Percentiles rank a stretch among this genome's conserved stretches.
These are phyloP conservation scores for Aphodius granarius DNA, from an alignment of 2,888 invertebrate species.

Conservation along the genomic window DNA sequence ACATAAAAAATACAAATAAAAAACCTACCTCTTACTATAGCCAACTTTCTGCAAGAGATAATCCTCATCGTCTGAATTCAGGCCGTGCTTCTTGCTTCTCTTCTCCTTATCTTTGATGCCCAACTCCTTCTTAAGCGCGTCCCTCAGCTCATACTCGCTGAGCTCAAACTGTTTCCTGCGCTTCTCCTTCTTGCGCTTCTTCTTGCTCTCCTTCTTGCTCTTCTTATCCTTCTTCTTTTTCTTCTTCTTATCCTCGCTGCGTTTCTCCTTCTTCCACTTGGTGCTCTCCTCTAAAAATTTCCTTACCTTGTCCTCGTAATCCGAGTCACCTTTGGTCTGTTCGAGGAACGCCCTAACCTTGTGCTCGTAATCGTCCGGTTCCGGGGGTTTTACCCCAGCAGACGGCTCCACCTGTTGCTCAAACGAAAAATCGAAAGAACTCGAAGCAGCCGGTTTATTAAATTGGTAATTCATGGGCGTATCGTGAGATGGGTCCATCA, in stretches of 20 bases:
- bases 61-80: slow-evolving; percentile 54
- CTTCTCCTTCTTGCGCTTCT: slow-evolving; percentile 74
- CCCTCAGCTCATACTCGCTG: slow-evolving; percentile 66
- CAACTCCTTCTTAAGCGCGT: slow-evolving; percentile 65
- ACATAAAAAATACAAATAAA: background rate
- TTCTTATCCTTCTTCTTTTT: slow-evolving; percentile 59
- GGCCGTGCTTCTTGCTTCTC: slow-evolving; percentile 47
- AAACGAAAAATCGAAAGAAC: slow-evolving; percentile 55
- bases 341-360: slow-evolving; percentile 71
- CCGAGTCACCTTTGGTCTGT: slow-evolving; percentile 77
- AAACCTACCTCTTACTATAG: slow-evolving; percentile 49
- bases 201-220: slow-evolving; percentile 72
- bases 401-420: slow-evolving; percentile 52
- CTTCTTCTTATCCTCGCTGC: slow-evolving; percentile 67
- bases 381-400: slow-evolving; percentile 51
- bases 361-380: slow-evolving; percentile 66
- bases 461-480: slow-evolving; percentile 64
- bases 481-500: slow-evolving; percentile 62
- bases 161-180: slow-evolving; percentile 69
- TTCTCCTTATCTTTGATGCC: slow-evolving; percentile 49
- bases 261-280: slow-evolving; percentile 74
- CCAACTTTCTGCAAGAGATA: slow-evolving; percentile 54
- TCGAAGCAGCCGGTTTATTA: slow-evolving; percentile 67
- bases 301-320: slow-evolving; percentile 84
- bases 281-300: slow-evolving; percentile 82